Base-by-base conservation (phyloP, 2,888 invertebrate genomes). In the Polydrusus tereticollis region DNA sequence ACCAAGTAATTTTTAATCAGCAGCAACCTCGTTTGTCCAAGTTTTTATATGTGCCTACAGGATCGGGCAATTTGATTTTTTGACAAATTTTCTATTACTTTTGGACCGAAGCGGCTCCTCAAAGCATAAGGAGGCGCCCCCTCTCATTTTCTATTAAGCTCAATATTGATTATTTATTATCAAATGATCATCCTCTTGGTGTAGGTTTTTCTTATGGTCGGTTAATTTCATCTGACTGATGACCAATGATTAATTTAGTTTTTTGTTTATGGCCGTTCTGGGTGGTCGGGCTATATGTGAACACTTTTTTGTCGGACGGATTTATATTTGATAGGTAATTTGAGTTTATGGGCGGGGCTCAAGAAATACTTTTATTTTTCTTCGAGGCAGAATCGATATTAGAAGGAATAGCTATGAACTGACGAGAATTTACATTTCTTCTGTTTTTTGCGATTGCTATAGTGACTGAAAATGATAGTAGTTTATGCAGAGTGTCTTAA, bases 1-100 rank as follows among this genome's bases (percentile, higher is more conserved):
- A 55, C 10, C 16, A 16, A 6, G 26, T 52, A 52, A 29, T 14
- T 29, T 52, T 52, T 26, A 52, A 52, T 52, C 52, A 52, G 16
- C 16, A 29, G 16, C 52, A 55, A 29, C 52, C 52, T 26, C 52
- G 43, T 33, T 36, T 18, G 16, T 43, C 45, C 41, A 6, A 58
- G 20, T 66, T 58, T 45, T 58, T 66, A 45, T 66, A 20, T 6
- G 8, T 16, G n/a, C 20, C 57, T 66, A 29, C 21, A 33, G 6
- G 16, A 23, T n/a, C 14, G 23, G 43, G 58, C 66, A 66, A 71
- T 71, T 66, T 71, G 55, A 71, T 72, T 72, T 72, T 72, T 72
- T 67, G 67, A 72, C 72, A 72, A 72, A 72, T 72, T 72, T 57
- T 62, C 52, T 63, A 72, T 72, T 72, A 72, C 57, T 50, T 63